Conservation (phyloP, 2,113 vertebrate species). For the Corythaixoides concolor region DNA sequence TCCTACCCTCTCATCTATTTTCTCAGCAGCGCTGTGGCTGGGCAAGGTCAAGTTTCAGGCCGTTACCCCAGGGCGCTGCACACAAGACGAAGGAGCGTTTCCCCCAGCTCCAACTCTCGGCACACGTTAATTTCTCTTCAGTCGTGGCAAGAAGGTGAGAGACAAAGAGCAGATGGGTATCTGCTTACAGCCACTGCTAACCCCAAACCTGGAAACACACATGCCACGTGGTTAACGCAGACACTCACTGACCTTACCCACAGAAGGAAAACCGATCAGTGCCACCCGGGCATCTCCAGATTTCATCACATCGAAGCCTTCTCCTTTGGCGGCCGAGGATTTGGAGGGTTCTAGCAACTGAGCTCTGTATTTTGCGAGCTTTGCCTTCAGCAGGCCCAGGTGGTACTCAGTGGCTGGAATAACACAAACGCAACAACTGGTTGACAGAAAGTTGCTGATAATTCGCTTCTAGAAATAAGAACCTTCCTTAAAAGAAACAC, state of each 20-base stretch:
- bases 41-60: too few species aligned
- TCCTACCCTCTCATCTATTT: accelerated
- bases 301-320: constrained; percentile 99
- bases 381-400: constrained; percentile 95
- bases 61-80: too few species aligned
- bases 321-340: constrained; percentile 89
- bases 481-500: neutral
- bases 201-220: neutral
- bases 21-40: neutral
- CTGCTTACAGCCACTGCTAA: neutral
- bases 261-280: constrained; percentile 96
- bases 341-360: constrained; percentile 96
- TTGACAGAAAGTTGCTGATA: neutral
- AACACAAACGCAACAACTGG: neutral
- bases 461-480: neutral
- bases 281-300: constrained; percentile 96
- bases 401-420: constrained; percentile 94
- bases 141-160: neutral
- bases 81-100: accelerated
- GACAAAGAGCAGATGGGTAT: accelerated
- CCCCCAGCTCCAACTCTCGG: neutral
- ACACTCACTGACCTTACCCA: constrained; percentile 91
- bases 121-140: accelerated
- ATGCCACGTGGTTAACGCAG: accelerated
- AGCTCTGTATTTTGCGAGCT: constrained; percentile 95